Evolutionary conservation across 2,888 invertebrate genomes (phyloP), one percentile per base, ranked within the genome.

Genomic region (Drosophila kokeensis): DNA sequence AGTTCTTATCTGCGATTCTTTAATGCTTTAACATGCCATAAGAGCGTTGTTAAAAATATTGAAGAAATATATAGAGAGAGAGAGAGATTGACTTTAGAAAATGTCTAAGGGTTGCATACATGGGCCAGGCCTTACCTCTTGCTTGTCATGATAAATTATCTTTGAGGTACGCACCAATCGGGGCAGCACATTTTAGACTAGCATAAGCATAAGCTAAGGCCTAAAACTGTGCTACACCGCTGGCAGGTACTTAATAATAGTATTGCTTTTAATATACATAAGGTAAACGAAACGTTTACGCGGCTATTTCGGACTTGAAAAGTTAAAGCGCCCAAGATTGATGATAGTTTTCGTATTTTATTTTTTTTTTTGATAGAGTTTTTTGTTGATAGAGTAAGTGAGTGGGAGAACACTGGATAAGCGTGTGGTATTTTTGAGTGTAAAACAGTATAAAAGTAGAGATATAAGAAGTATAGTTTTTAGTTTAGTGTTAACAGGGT

Each of bases 341-440:
- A 79, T 74, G 68, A 73, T 68, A 54, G 66, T 62, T 76, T 77
- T 52, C 53, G 4, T 32, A 32, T 4, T 54, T 18, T 24, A 1
- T 57, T 60, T 60, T 53, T 29, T 13, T 21, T 45, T 45, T 45
- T 24, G 38, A 68, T 58, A 50, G 55, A 55, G 55, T 38, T 55
- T 54, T 53, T 76, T 64, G 61, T 64, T 81, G 66, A 69, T 69
- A 68, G 61, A 68, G 70, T 81, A 73, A 89, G 89, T 89, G 87
- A 89, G 89, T 90, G 92, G 92, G 92, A 92, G 83, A 91, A 91
- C 91, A 79, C 91, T 92, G 91, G 91, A 89, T 91, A 91, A 92
- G 91, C 85, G 84, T 86, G 82, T 78, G 55, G 53, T 58, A 69
- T 38, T 63, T 59, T 49, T 53, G 71, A 53, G 61, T 80, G 62